Base-by-base conservation (phyloP, 2,113 vertebrate species). In the Clarias magur region DNA sequence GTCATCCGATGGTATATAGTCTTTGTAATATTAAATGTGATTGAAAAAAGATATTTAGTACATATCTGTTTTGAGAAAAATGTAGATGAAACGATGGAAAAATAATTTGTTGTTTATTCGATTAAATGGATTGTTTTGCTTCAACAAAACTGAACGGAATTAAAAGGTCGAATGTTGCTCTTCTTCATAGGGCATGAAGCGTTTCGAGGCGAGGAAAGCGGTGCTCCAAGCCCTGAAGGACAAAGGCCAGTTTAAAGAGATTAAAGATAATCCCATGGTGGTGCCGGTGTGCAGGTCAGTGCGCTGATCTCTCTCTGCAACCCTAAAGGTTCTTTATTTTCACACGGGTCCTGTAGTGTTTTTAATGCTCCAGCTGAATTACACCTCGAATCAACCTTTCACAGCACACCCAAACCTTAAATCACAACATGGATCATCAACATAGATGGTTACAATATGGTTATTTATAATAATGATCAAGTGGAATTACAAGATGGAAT, bases 201-300 rank as follows among this genome's bases (percentile, higher is more conserved):
- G 97, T 30, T 98, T 98, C 83, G 97, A 97, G 86, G 97, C 97
- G 84, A 95, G 97, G 88, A 96, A 95, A 85, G 94, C 93, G 0
- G 97, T 98, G 53, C 91, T 97, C 34, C 95, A 95, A 21, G 96
- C 96, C 0, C 93, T 98, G 85, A 96, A 96, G 89, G 95, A 96
- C 83, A 92, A 76, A 80, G 96, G 96, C 2, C 95, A 96, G 16
- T 97, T 97, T 83, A 96, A 94, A 54, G 97, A 96, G 30, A 85
- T 96, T 60, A 94, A 96, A 92, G 97, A 98, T 91, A 97, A 98
- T 90, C 97, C 97, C n/a, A 98, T 98, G 97, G 96, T 97, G 72
- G 97, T 98, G 13, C 97, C 97, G 0, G 93, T 98, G 23, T 98
- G 97, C 96, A 98, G 96, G 97, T 98, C 93, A 92, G 73, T 75